A percentile compares a stretch with the other conserved stretches of the same genome.
phyloP scores from a whole-genome alignment of 2,797 vertebrate genomes.

The Amblyraja radiata region DNA sequence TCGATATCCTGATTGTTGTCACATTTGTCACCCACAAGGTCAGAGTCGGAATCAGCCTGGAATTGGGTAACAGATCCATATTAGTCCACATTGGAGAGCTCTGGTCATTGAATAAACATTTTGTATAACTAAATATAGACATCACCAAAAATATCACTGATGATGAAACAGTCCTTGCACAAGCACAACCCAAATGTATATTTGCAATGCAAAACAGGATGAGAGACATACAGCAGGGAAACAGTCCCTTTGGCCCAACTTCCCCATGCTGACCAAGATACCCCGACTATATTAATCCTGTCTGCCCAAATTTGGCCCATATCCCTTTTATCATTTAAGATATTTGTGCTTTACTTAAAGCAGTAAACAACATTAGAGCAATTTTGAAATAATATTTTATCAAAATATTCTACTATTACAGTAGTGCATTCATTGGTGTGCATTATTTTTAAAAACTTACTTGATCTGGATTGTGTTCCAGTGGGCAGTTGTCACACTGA shows the following conservation, averaged over 20 bases:
- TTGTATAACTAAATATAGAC: neutral
- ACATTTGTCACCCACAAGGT: constrained; percentile 85
- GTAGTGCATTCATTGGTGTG: neutral
- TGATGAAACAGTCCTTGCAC: neutral
- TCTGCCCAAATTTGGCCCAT: too few relatives aligned
- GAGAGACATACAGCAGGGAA: too few relatives aligned
- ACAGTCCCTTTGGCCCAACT: too few relatives aligned
- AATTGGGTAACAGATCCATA: neutral
- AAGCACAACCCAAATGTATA: neutral
- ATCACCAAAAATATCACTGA: neutral
- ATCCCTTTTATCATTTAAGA: neutral
- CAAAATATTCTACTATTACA: neutral
- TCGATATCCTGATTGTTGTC: constrained; percentile 98
- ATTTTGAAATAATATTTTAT: neutral
- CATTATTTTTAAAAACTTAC: constrained; percentile 51
- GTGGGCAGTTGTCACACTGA: constrained; percentile 96
- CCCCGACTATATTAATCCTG: too few relatives aligned
- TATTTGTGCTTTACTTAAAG: too few relatives aligned
- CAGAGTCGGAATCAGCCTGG: constrained; percentile 88
- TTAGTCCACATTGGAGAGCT: neutral
- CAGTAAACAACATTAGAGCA: neutral
- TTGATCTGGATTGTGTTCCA: constrained; percentile 97
- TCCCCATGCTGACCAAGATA: too few relatives aligned
- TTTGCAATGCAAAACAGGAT: neutral
- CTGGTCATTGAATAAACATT: neutral